Evolutionary conservation across 1,140 invertebrate genomes (phyloP).

Genomic region (Anoplophora glabripennis): DNA sequence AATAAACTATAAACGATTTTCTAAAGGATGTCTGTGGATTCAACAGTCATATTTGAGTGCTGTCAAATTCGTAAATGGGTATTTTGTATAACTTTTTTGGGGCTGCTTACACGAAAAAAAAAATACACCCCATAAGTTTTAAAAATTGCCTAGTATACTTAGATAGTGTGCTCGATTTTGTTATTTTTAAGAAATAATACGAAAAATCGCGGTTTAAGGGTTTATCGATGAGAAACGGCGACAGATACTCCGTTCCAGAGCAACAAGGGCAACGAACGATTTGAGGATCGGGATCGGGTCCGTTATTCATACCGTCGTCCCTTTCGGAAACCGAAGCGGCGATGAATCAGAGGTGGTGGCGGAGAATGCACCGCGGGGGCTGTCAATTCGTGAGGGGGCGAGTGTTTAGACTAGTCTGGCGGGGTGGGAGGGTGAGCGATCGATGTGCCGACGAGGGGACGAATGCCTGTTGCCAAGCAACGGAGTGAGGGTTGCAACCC

Average conservation of each 20-base stretch:
- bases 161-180: too few relatives aligned
- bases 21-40: too few relatives aligned
- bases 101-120: too few relatives aligned
- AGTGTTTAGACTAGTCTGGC: conserved; percentile 37
- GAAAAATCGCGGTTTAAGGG: too few relatives aligned
- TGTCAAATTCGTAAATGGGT: too few relatives aligned
- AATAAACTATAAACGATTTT: too few relatives aligned
- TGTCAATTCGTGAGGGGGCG: conserved; percentile 37
- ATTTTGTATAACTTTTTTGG: too few relatives aligned
- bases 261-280: conserved; percentile 24
- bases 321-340: conserved; percentile 14
- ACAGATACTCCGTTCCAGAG: background rate
- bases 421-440: conserved; percentile 38
- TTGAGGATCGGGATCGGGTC: conserved; percentile 16
- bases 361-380: conserved; percentile 31
- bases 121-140: too few relatives aligned
- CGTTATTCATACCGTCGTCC: conserved; percentile 19
- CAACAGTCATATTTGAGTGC: too few relatives aligned
- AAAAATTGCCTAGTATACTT: too few relatives aligned
- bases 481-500: conserved; percentile 44
- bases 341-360: conserved; percentile 33
- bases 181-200: too few relatives aligned
- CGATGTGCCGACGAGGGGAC: conserved; percentile 45
- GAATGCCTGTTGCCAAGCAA: conserved; percentile 43
- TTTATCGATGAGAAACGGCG: too few relatives aligned